These are phyloP conservation scores for Gobiocypris rarus DNA, from an alignment of 2,113 vertebrate genomes.

Conservation along the genomic window DNA sequence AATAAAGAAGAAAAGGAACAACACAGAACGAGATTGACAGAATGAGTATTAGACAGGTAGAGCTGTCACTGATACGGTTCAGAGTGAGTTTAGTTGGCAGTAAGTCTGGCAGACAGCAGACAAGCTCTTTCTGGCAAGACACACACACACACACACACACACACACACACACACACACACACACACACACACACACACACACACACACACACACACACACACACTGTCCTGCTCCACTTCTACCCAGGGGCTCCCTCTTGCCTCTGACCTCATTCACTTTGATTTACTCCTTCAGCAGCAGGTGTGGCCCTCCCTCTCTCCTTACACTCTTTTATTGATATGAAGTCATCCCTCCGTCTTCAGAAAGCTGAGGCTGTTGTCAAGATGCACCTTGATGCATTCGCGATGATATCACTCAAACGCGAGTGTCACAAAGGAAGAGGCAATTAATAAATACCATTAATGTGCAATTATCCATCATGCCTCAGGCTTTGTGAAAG, in stretches of 20 bases:
- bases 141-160: conserved; percentile 23
- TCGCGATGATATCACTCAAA: conserved; percentile 72
- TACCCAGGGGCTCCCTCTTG: conserved; percentile 54
- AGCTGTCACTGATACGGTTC: conserved; percentile 28
- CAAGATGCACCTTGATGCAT: conserved; percentile 72
- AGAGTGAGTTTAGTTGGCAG: conserved; percentile 28
- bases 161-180: not conserved
- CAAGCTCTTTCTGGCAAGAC: not conserved
- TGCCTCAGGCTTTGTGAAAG: conserved; percentile 68
- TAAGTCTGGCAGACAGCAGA: conserved; percentile 36
- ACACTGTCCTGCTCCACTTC: conserved; percentile 37
- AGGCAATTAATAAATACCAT: conserved; percentile 75
- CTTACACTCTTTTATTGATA: conserved; percentile 77
- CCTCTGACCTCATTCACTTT: conserved; percentile 61
- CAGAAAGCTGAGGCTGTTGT: conserved; percentile 69
- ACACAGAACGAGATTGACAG: not conserved
- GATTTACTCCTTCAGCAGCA: conserved; percentile 75
- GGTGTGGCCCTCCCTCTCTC: conserved; percentile 64
- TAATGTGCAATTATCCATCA: conserved; percentile 74
- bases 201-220: conserved; percentile 16
- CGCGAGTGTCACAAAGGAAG: conserved; percentile 64
- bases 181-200: not conserved
- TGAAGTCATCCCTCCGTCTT: conserved; percentile 75
- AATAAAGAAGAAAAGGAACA: conserved; percentile 7
- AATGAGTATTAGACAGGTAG: conserved; percentile 46